These are phyloP conservation scores for Zapornia atra DNA, from an alignment of 2,113 vertebrate genomes.

Conservation along the genomic window DNA sequence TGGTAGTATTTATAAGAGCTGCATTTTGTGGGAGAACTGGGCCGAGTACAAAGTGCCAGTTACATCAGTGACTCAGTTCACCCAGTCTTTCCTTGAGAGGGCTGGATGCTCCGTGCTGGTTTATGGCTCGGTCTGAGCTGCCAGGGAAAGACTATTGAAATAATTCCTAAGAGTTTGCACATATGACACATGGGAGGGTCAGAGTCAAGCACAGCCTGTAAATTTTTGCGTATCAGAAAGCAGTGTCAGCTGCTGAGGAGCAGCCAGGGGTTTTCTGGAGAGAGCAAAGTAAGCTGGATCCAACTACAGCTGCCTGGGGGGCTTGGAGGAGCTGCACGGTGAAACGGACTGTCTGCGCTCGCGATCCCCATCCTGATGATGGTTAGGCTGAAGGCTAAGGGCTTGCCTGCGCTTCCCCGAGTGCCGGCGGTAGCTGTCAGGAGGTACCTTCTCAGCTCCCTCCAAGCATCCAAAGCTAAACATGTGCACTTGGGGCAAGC, in stretches of 20 bases:
- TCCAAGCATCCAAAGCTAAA: constrained; percentile 51
- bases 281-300: constrained; percentile 32
- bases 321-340: constrained; percentile 51
- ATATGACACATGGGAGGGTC: constrained; percentile 57
- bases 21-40: constrained; percentile 68
- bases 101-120: constrained; percentile 62
- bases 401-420: neutral
- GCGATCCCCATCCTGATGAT: too few relatives aligned
- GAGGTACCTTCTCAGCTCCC: constrained; percentile 28
- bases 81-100: constrained; percentile 62
- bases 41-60: constrained; percentile 58
- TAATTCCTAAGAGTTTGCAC: constrained; percentile 61
- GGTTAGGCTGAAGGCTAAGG: constrained; percentile 3
- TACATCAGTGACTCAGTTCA: constrained; percentile 50
- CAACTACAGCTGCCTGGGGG: constrained; percentile 27
- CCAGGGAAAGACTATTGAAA: constrained; percentile 45
- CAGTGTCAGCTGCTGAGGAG: constrained; percentile 37
- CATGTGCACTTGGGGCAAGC: constrained; percentile 26
- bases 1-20: constrained; percentile 72
- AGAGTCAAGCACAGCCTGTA: constrained; percentile 73
- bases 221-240: constrained; percentile 70
- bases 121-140: constrained; percentile 53
- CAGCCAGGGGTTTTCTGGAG: constrained; percentile 41
- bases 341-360: neutral
- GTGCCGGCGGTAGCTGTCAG: constrained; percentile 20